Percentiles rank a stretch among this genome's conserved stretches.
Evolutionary conservation across 2,888 invertebrate genomes (phyloP).

Genomic region (Osedax fenrisi): DNA sequence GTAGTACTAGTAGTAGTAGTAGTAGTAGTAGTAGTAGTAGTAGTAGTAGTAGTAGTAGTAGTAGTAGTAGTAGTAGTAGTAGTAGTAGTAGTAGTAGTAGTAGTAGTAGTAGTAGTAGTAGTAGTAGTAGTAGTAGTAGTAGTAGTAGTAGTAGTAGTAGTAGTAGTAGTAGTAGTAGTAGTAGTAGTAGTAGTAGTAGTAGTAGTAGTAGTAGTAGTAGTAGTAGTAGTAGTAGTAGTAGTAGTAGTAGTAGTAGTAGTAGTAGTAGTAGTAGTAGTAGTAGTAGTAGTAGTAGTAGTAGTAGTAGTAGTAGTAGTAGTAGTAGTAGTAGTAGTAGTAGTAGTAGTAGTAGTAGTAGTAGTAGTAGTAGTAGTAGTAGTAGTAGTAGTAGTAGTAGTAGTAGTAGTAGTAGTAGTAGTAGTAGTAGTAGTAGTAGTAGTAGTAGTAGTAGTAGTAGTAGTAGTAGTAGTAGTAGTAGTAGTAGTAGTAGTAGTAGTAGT

Average conservation of each 20-base stretch:
- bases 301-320: background rate
- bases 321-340: constrained; percentile 19
- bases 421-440: too few species aligned
- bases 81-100: constrained; percentile 14
- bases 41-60: constrained; percentile 14
- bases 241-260: constrained; percentile 15
- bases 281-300: background rate
- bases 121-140: constrained; percentile 12
- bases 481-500: too few species aligned
- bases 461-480: too few species aligned
- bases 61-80: constrained; percentile 14
- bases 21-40: constrained; percentile 12
- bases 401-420: too few species aligned
- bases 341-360: too few species aligned
- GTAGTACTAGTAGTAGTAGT: constrained; percentile 3
- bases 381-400: too few species aligned
- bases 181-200: constrained; percentile 12
- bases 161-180: constrained; percentile 12
- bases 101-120: constrained; percentile 14
- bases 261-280: constrained; percentile 6
- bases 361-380: too few species aligned
- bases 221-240: constrained; percentile 8
- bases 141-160: constrained; percentile 14
- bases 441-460: too few species aligned
- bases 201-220: constrained; percentile 8